phyloP scores from a whole-genome alignment of 2,113 vertebrate species.

The Cercopithecus mona region DNA sequence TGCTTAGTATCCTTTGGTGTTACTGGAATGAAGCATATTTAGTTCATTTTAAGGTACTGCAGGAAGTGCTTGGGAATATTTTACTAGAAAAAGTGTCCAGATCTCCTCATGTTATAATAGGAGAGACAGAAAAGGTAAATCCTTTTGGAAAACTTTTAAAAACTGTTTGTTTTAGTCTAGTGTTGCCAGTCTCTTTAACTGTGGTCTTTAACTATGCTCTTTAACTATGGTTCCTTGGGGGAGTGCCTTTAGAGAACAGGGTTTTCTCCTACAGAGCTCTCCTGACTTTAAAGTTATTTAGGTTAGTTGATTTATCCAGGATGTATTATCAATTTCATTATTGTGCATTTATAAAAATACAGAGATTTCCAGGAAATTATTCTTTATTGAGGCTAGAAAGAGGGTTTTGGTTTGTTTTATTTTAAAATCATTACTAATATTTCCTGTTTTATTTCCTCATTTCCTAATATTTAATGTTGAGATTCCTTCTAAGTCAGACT shows the following conservation, averaged over 20 bases:
- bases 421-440: not conserved
- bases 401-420: not conserved
- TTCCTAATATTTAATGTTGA: not conserved
- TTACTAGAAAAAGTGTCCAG: not conserved
- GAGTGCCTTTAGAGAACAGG: not conserved
- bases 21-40: not conserved
- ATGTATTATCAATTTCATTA: constrained; percentile 31
- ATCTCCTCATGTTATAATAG: not conserved
- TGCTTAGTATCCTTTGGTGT: not conserved
- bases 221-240: not conserved
- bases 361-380: not conserved
- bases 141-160: not conserved
- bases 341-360: not conserved
- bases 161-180: not conserved
- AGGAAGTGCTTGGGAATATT: not conserved
- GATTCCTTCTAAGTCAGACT: not conserved
- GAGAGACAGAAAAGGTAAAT: not conserved
- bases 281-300: not conserved
- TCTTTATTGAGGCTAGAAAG: not conserved
- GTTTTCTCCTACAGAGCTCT: not conserved
- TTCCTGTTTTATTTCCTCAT: no score
- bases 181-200: not conserved
- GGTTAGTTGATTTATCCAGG: constrained; percentile 7
- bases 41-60: not conserved
- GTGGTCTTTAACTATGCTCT: not conserved